Evolutionary conservation across 2,888 invertebrate species (phyloP).

Genomic region (Beris chalybata): DNA sequence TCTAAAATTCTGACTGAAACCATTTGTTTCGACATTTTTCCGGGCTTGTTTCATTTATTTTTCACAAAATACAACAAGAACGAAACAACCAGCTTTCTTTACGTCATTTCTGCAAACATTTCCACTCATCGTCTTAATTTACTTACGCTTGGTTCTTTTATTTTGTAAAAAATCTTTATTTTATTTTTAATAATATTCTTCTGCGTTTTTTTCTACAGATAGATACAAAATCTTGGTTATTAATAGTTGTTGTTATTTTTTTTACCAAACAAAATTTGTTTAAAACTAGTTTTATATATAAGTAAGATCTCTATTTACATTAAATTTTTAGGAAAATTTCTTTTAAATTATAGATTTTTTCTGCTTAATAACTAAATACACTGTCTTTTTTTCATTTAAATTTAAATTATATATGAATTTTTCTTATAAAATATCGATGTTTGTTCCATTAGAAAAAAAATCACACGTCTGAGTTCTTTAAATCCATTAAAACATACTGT

Average conservation of each 20-base stretch:
- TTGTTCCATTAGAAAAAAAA: slow-evolving; percentile 7
- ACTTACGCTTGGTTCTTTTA: background rate
- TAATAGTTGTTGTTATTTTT: too few species aligned
- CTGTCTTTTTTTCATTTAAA: background rate
- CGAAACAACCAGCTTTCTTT: background rate
- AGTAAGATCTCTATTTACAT: too few species aligned
- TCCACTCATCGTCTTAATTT: background rate
- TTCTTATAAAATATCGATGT: slow-evolving; percentile 26
- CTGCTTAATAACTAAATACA: too few species aligned
- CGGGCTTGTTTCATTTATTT: too few species aligned
- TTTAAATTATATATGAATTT: background rate
- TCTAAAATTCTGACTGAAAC: too few species aligned
- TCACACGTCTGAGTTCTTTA: slow-evolving; percentile 30
- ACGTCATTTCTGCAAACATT: background rate
- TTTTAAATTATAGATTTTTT: too few species aligned
- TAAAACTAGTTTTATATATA: too few species aligned
- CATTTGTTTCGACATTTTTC: too few species aligned
- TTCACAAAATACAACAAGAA: too few species aligned
- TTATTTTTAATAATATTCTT: slow-evolving; percentile 2
- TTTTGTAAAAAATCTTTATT: background rate
- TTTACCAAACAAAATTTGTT: too few species aligned
- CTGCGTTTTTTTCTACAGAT: slow-evolving; percentile 6
- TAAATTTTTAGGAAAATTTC: too few species aligned
- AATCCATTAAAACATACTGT: background rate
- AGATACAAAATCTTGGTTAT: too few species aligned